A percentile compares a stretch with the other conserved stretches of the same genome.
Evolutionary conservation across 2,113 vertebrate species (phyloP).

Genomic region (Macrotus californicus): DNA sequence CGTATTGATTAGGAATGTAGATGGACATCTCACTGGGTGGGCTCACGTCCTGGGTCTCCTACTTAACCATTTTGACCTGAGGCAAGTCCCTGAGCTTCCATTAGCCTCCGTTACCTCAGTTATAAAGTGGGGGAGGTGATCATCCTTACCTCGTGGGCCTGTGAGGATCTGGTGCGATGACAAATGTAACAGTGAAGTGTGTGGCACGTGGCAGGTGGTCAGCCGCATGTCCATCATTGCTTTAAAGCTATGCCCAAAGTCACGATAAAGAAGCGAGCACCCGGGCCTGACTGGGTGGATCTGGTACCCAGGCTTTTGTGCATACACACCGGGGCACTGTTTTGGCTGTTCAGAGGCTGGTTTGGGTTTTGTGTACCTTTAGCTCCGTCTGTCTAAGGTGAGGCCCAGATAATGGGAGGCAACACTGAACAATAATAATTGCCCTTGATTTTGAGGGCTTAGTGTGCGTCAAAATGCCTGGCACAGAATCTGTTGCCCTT

Average conservation of each 20-base stretch:
- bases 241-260: not conserved
- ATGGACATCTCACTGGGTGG: rapidly evolving
- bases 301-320: too few species aligned
- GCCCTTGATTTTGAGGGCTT: not conserved
- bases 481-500: not conserved
- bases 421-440: not conserved
- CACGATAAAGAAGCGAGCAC: not conserved
- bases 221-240: not conserved
- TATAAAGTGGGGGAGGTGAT: too few species aligned
- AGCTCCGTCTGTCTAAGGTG: not conserved
- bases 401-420: not conserved
- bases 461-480: not conserved
- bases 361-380: not conserved
- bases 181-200: not conserved
- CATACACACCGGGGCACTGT: rapidly evolving
- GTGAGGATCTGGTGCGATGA: not conserved
- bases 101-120: not conserved
- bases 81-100: not conserved
- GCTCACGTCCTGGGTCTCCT: not conserved
- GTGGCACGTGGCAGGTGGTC: not conserved
- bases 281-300: too few species aligned
- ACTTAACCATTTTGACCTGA: not conserved
- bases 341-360: not conserved
- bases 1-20: rapidly evolving
- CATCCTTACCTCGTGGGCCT: too few species aligned